Evolutionary conservation across 92 coral and sea anemone genomes (phyloP).

Genomic region (Porites lobata): DNA sequence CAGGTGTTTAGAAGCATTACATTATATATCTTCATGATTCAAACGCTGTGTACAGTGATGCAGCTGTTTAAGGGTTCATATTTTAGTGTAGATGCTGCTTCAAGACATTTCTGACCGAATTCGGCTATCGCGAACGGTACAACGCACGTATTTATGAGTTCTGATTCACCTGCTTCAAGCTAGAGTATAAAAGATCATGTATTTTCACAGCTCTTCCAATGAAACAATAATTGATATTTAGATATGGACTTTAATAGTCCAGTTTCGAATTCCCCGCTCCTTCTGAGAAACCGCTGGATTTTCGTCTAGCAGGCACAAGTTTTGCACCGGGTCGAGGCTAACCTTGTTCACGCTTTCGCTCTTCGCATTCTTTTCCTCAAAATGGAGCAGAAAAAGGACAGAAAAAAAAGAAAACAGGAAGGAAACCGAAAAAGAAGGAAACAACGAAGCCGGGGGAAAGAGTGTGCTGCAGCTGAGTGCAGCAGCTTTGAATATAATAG

Average conservation of each 20-base stretch:
- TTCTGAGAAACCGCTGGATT: constrained; percentile 50
- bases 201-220: too few species aligned
- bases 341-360: constrained; percentile 36
- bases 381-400: constrained; percentile 17
- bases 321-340: constrained; percentile 55
- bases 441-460: constrained; percentile 51
- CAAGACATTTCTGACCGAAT: too few species aligned
- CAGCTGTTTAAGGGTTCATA: too few species aligned
- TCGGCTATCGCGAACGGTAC: too few species aligned
- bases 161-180: too few species aligned
- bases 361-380: constrained; percentile 9
- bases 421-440: constrained; percentile 29
- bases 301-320: constrained; percentile 36
- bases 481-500: constrained; percentile 47
- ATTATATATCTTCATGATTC: too few species aligned
- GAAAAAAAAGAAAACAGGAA: constrained; percentile 1
- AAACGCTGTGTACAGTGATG: too few species aligned
- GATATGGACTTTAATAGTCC: constrained; percentile 18
- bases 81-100: too few species aligned
- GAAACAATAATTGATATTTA: too few species aligned
- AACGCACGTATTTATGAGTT: too few species aligned
- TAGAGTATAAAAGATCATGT: too few species aligned
- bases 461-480: constrained; percentile 56
- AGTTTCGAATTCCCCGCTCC: constrained; percentile 62
- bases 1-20: too few species aligned